Evolutionary conservation across 2,888 invertebrate genomes (phyloP).

Genomic region (Nasonovia ribisnigri): DNA sequence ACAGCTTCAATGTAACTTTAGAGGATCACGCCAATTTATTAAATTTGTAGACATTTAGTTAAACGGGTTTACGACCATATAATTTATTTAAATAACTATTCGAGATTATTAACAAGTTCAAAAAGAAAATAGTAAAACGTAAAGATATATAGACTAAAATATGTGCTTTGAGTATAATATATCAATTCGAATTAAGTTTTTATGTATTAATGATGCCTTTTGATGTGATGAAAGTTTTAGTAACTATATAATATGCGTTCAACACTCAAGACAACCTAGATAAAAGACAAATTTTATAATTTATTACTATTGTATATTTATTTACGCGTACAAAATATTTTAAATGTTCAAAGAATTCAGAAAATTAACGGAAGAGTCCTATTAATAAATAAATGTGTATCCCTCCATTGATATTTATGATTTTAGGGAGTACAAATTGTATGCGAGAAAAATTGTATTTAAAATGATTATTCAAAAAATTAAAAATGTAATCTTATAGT

Average conservation of each 20-base stretch:
- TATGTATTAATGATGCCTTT: neutral
- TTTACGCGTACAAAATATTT: neutral
- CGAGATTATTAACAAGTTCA: slow-evolving; percentile 39
- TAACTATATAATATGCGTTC: neutral
- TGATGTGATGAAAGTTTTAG: neutral
- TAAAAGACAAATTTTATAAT: neutral
- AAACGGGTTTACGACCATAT: neutral
- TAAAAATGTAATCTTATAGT: neutral
- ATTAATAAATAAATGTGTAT: neutral
- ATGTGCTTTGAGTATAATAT: neutral
- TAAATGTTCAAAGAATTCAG: neutral
- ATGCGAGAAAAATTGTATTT: neutral
- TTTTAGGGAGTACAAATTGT: neutral
- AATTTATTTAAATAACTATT: slow-evolving; percentile 50
- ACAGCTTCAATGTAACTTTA: slow-evolving; percentile 22
- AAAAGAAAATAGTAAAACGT: neutral
- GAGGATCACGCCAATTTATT: slow-evolving; percentile 21
- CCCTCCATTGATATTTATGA: neutral
- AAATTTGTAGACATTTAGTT: neutral
- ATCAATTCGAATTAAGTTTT: neutral
- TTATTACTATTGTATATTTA: neutral
- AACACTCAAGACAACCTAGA: neutral
- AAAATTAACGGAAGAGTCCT: neutral
- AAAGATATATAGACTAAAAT: slow-evolving; percentile 16
- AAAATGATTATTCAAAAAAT: neutral